phyloP scores from a whole-genome alignment of 2,113 vertebrate genomes.

The Saimiri boliviensis region DNA sequence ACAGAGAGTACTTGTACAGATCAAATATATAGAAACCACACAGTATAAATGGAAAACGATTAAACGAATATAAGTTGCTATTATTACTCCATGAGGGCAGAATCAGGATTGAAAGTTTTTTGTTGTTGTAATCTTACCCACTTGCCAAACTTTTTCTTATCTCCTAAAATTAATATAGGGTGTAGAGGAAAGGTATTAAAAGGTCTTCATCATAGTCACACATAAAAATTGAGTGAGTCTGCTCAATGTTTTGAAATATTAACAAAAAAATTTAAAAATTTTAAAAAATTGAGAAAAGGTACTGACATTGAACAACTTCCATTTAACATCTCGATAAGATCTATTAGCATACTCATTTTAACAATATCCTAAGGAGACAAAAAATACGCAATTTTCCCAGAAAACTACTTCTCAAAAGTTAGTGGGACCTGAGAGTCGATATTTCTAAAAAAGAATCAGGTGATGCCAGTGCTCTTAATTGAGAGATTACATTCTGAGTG shows the following conservation, averaged over 20 bases:
- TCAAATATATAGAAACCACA: not conserved
- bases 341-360: not conserved
- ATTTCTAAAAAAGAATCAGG: not conserved
- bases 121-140: not conserved
- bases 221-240: not conserved
- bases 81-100: not conserved
- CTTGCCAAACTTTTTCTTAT: not conserved
- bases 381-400: not conserved
- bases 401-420: not conserved
- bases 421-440: not conserved
- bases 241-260: too few relatives aligned
- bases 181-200: not conserved
- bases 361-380: not conserved
- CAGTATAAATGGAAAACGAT: not conserved
- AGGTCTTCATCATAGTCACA: constrained; percentile 1
- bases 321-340: not conserved
- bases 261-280: too few relatives aligned
- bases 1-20: not conserved
- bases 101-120: not conserved
- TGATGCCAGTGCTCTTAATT: not conserved
- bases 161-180: constrained; percentile 4
- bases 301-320: not conserved
- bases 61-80: not conserved
- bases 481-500: not conserved
- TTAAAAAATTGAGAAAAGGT: not conserved